These are phyloP conservation scores for Stegastes partitus DNA, from an alignment of 2,113 vertebrate genomes.

Conservation along the genomic window DNA sequence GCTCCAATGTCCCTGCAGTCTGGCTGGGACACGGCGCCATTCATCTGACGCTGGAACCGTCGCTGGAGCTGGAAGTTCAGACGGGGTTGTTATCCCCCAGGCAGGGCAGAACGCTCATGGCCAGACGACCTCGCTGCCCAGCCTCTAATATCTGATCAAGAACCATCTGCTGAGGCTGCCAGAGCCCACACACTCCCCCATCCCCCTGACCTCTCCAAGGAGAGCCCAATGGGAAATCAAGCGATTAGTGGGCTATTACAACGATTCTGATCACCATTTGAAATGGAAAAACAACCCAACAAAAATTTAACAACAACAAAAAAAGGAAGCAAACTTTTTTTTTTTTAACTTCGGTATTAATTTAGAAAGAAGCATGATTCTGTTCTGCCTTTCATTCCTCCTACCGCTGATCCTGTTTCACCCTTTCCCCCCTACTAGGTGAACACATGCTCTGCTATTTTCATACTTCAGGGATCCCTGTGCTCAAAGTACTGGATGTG, in stretches of 20 bases:
- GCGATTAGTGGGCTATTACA: slow-evolving; percentile 78
- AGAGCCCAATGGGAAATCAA: slow-evolving; percentile 80
- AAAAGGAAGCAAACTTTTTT: slow-evolving; percentile 38
- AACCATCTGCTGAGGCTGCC: slow-evolving; percentile 84
- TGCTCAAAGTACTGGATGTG: slow-evolving; percentile 4
- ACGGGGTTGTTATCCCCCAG: slow-evolving; percentile 61
- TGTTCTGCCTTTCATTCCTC: slow-evolving; percentile 52
- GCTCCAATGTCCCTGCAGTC: slow-evolving; percentile 55
- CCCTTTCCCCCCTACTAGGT: slow-evolving; percentile 12
- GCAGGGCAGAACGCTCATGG: slow-evolving; percentile 67
- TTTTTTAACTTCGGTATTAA: slow-evolving; percentile 23
- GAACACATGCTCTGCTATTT: slow-evolving; percentile 22
- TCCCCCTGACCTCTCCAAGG: slow-evolving; percentile 80
- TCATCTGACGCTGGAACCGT: slow-evolving; percentile 55
- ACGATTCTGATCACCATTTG: slow-evolving; percentile 74
- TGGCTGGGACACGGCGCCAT: slow-evolving; percentile 62
- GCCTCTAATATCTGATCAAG: slow-evolving; percentile 84
- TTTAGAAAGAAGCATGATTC: slow-evolving; percentile 33
- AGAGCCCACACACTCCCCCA: slow-evolving; percentile 56
- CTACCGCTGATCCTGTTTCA: neutral
- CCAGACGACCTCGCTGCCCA: slow-evolving; percentile 74
- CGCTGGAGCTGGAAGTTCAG: slow-evolving; percentile 55
- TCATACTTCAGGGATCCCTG: slow-evolving; percentile 19
- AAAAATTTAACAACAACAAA: slow-evolving; percentile 71
- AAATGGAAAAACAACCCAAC: slow-evolving; percentile 63